Evolutionary conservation across 2,113 vertebrate species (phyloP).

Genomic region (Ivindomyrus marchei): DNA sequence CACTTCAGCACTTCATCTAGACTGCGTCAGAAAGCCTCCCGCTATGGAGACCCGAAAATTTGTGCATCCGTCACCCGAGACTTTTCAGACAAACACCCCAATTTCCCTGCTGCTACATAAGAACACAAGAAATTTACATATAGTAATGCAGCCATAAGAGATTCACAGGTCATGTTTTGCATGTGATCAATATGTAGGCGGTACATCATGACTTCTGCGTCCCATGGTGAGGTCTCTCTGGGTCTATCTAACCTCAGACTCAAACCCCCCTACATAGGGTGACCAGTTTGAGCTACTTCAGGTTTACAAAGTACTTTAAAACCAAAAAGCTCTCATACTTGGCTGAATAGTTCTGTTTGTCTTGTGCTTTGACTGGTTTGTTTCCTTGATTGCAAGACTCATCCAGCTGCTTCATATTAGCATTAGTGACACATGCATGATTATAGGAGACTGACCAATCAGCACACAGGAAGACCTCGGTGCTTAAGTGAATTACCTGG

Average conservation of each 20-base stretch:
- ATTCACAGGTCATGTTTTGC: background rate
- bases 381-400: background rate
- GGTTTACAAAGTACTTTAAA: background rate
- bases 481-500: background rate
- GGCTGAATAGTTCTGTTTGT: background rate
- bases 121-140: background rate
- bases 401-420: background rate
- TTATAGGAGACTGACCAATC: background rate
- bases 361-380: background rate
- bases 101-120: background rate
- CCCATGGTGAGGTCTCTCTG: background rate
- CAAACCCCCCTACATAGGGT: background rate
- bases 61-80: background rate
- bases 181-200: background rate
- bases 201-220: background rate
- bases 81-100: background rate
- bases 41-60: background rate
- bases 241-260: background rate
- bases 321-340: background rate
- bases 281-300: background rate
- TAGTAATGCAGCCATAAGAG: background rate
- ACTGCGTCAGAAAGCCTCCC: background rate
- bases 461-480: background rate
- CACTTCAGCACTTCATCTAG: background rate
- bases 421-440: background rate